Evolutionary conservation across 2,797 vertebrate species (phyloP), one percentile per base, ranked within the genome.

Genomic region (Merluccius polli): DNA sequence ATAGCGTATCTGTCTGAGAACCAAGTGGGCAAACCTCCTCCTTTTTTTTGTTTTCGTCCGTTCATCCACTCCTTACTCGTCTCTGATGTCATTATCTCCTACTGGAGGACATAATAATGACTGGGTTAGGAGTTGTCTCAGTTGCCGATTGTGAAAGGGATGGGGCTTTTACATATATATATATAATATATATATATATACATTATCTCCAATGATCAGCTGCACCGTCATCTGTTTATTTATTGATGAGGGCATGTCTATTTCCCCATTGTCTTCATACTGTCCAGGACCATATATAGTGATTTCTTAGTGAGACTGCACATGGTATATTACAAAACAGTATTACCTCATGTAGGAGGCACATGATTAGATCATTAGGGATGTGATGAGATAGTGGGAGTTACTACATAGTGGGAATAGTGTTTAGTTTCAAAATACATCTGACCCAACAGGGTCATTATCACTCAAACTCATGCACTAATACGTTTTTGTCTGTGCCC

Each of bases 21-120:
- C n/a, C n/a, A 73, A 73, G 48, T 73, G 73, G 71, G 59, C 6
- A 52, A n/a, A 16, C 38, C 72, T n/a, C 16, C 16, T 15, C 36
- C 72, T 48, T 2, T 18, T 12, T 75, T n/a, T 29, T 27, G 69
- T 33, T 44, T 10, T 67, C 33, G 72, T 36, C 24, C 73, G 9
- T 35, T 81, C 27, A 74, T 11, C 10, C 12, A 31, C 12, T 67
- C 30, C 72, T 79, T 84, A 29, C 24, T 35, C 33, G 13, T 35
- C 41, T 68, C 44, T 75, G 13, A 41, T n/a, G 3, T 79, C 72
- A 3, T 4, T 69, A 24, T 4, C 27, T 73, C 12, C 73, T 71
- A 73, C 44, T 78, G 59, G 72, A 65, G 73, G 27, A 78, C 77
- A 41, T 72, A 77, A 79, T 81, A 27, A 70, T n/a, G n/a, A n/a